Conservation (phyloP, 2,888 invertebrate species). For the Zaprionus obscuricornis region DNA sequence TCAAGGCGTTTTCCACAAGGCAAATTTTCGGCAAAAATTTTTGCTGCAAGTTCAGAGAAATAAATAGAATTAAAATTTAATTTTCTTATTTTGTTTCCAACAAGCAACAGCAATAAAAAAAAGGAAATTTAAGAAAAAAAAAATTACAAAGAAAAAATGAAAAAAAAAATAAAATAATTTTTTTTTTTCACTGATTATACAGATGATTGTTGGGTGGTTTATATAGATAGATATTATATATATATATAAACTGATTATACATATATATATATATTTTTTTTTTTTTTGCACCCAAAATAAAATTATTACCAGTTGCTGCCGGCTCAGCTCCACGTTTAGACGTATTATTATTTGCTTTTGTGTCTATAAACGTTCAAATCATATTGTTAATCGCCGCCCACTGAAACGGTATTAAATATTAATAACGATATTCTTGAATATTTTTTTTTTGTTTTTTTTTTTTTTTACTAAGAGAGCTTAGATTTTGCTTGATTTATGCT, state of each 20-base stretch:
- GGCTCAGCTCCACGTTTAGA: constrained; percentile 23
- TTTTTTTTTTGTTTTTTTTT: background rate
- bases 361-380: constrained; percentile 14
- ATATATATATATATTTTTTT: constrained; percentile 5
- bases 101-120: no score
- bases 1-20: constrained; percentile 49
- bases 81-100: constrained; percentile 1
- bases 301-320: constrained; percentile 57
- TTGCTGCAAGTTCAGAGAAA: constrained; percentile 68
- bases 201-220: no score
- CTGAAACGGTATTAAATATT: constrained; percentile 55
- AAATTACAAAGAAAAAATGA: no score
- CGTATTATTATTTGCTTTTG: constrained; percentile 20
- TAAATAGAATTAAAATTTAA: constrained; percentile 46
- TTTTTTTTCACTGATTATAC: no score
- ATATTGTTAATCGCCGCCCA: constrained; percentile 39
- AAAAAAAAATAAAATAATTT: no score
- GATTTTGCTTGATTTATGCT: no score
- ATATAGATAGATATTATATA: background rate
- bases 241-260: no score
- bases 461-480: no score
- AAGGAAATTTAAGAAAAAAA: no score
- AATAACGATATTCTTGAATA: constrained; percentile 34
- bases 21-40: constrained; percentile 39
- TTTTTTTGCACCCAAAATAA: constrained; percentile 43